Evolutionary conservation across 2,113 vertebrate genomes (phyloP).

Genomic region (Arenaria interpres): DNA sequence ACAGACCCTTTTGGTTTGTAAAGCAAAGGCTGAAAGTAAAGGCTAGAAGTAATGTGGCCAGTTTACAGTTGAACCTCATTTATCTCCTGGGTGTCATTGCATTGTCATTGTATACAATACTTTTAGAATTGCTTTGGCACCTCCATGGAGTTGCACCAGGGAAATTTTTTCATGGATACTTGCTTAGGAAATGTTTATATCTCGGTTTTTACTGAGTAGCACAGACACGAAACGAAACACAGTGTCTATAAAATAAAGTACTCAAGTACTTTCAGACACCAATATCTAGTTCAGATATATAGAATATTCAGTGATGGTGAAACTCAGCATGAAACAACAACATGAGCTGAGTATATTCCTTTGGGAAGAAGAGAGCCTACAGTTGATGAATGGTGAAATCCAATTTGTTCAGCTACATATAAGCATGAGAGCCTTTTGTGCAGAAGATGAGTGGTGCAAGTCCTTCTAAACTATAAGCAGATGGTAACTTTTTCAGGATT

Average conservation of each 20-base stretch:
- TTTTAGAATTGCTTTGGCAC: neutral
- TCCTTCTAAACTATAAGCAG: slow-evolving; percentile 12
- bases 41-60: neutral
- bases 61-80: neutral
- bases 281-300: neutral
- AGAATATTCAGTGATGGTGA: neutral
- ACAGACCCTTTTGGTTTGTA: neutral
- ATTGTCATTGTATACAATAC: neutral
- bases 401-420: slow-evolving; percentile 12
- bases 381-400: neutral
- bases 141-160: neutral
- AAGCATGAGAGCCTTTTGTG: slow-evolving; percentile 35
- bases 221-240: neutral
- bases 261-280: neutral
- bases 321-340: neutral
- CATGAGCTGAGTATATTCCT: neutral
- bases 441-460: neutral
- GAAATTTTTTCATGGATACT: neutral
- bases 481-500: neutral
- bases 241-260: neutral
- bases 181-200: slow-evolving; percentile 1
- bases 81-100: neutral
- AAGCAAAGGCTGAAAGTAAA: neutral
- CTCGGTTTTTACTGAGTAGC: neutral
- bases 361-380: neutral